Conservation (phyloP, 2,888 invertebrate species). For the Volucella inflata region DNA sequence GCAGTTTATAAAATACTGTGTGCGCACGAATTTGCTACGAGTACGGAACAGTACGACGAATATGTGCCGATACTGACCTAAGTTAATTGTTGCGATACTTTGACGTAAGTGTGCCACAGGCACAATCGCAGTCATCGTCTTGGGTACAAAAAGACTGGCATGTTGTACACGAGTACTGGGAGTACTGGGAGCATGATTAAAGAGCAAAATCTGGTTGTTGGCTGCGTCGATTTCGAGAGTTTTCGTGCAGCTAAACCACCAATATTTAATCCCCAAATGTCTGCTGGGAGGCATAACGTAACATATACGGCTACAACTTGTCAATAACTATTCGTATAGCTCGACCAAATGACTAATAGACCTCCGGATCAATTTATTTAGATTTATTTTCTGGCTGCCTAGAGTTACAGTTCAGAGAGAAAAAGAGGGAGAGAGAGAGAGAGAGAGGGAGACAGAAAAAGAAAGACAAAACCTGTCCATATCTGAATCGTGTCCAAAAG, state of each 20-base stretch:
- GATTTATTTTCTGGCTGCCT: conserved; percentile 21
- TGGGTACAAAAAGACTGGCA: conserved; percentile 8
- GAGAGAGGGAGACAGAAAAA: no score
- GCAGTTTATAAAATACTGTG: neutral
- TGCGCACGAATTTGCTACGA: conserved; percentile 14
- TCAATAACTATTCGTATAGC: conserved; percentile 29
- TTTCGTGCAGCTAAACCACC: conserved; percentile 55
- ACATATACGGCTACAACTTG: neutral
- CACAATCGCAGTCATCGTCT: conserved; percentile 1
- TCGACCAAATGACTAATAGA: conserved; percentile 61
- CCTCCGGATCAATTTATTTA: conserved; percentile 49
- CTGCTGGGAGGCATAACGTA: conserved; percentile 51
- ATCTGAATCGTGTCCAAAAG: conserved; percentile 44
- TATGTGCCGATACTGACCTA: conserved; percentile 69
- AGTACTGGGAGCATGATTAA: conserved; percentile 7
- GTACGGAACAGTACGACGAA: conserved; percentile 12
- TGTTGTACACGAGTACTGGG: conserved; percentile 23
- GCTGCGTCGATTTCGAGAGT: conserved; percentile 36
- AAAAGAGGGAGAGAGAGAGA: no score
- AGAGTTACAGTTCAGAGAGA: conserved; percentile 4
- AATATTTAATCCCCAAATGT: conserved; percentile 66
- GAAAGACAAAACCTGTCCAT: conserved; percentile 14
- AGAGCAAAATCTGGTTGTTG: conserved; percentile 27
- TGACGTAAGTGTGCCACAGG: conserved; percentile 44
- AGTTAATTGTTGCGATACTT: conserved; percentile 58